phyloP scores from a whole-genome alignment of 2,797 vertebrate genomes.

The Somateria mollissima region DNA sequence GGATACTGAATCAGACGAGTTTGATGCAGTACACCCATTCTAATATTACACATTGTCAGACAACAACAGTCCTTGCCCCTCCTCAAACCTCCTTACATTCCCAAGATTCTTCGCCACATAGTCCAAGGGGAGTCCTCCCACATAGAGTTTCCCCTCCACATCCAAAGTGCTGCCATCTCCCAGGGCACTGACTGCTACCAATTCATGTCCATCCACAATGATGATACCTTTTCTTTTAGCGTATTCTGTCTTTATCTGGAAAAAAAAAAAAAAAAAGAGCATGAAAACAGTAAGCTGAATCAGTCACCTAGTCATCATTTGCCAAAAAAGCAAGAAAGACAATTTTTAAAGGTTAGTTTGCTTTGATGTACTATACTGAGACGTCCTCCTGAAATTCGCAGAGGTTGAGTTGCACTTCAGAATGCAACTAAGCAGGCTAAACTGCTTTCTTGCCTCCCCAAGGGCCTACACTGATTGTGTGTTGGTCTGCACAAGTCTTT shows the following conservation, averaged over 20 bases:
- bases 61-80: background rate
- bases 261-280: background rate
- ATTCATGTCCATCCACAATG: conserved; percentile 79
- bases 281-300: background rate
- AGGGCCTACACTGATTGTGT: background rate
- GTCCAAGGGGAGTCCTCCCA: conserved; percentile 87
- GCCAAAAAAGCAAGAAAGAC: background rate
- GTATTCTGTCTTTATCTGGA: conserved; percentile 87
- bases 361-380: background rate
- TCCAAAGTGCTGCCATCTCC: conserved; percentile 88
- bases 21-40: background rate
- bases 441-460: background rate
- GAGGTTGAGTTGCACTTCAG: background rate
- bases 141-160: conserved; percentile 86
- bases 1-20: background rate
- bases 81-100: conserved; percentile 80
- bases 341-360: background rate
- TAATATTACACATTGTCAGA: background rate
- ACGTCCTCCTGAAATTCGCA: background rate
- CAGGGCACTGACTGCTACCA: conserved; percentile 61
- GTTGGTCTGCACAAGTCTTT: background rate
- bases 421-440: background rate
- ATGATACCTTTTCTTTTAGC: conserved; percentile 82
- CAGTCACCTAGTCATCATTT: background rate
- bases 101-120: conserved; percentile 84